Base-by-base conservation (phyloP, 92 coral and sea anemone genomes). In the Actinernus sp. region DNA sequence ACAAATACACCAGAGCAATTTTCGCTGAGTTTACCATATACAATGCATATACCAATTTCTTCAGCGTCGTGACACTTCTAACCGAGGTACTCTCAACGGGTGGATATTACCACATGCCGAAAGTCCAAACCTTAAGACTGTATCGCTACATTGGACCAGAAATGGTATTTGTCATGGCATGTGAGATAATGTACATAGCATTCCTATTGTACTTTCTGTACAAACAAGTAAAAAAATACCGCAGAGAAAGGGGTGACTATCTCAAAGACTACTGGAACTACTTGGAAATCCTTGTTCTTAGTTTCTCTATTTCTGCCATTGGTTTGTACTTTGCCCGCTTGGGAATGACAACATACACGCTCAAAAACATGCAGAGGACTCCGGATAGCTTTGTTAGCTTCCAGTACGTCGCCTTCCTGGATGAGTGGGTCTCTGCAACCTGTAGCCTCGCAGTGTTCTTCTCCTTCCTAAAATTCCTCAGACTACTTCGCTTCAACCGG, bases 341-440 rank as follows among this genome's bases (percentile, higher is more conserved):
- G 45, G 82, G 81, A 10, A 38, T 85, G 58, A 85, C 93, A 20
- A 63, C 36, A 28, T 75, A 58, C 30, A 80, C 86, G 11, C 47
- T 90, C 14, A 51, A 61, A 1, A 86, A 71, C 60, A 90, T 90
- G 97, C 78, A 64, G n/a, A 63, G 76, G 11, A 55, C 82, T 0
- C 71, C 70, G 0, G 68, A 53, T 31, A 16, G 30, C 7, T 90
- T 74, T 30, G 83, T 90, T 7, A 90, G 97, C 27, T 90, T 90
- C 71, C 98, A 93, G 36, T 93, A 93, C 76, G 98, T 82, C 0
- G 98, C 98, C 2, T 84, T 85, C 70, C 54, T 87, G 30, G 98
- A 93, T 31, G 92, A 93, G 45, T 93, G 98, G 98, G 93, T 92
- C 26, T 61, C 98, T 8, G 93, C 88, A 30, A 82, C 92, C 13